phyloP scores from a whole-genome alignment of 2,797 vertebrate species.

The Artibeus lituratus region DNA sequence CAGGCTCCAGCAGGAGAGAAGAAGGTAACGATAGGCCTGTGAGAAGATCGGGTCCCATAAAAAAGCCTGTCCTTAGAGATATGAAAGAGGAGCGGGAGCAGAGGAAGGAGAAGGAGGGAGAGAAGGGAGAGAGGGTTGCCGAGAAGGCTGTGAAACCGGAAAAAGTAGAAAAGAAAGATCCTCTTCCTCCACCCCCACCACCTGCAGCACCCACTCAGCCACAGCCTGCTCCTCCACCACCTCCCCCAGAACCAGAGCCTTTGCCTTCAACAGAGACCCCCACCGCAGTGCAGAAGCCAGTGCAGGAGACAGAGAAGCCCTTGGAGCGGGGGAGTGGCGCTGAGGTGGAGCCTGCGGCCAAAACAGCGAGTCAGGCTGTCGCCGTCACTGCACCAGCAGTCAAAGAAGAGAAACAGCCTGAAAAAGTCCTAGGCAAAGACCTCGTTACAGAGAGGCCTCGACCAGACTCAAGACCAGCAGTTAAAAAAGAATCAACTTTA shows the following conservation, averaged over 20 bases:
- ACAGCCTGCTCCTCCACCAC: constrained; percentile 80
- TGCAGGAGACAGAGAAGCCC: constrained; percentile 68
- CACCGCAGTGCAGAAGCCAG: constrained; percentile 71
- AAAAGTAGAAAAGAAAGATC: constrained; percentile 88
- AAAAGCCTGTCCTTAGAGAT: constrained; percentile 96
- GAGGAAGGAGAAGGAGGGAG: constrained; percentile 94
- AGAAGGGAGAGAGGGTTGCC: constrained; percentile 72
- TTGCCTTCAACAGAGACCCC: constrained; percentile 20
- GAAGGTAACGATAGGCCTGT: constrained; percentile 92
- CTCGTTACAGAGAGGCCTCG: constrained; percentile 85
- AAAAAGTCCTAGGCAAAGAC: constrained; percentile 85
- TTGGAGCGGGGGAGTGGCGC: constrained; percentile 63
- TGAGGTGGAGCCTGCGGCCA: constrained; percentile 70
- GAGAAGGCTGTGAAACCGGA: constrained; percentile 81
- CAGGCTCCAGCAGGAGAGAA: constrained; percentile 89
- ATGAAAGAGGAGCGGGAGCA: constrained; percentile 99
- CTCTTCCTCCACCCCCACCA: constrained; percentile 54
- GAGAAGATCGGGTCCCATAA: constrained; percentile 96
- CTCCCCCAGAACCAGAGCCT: constrained; percentile 83
- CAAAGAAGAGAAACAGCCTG: constrained; percentile 90
- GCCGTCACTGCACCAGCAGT: neutral
- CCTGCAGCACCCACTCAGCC: constrained; percentile 23
- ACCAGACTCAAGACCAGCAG: constrained; percentile 86
- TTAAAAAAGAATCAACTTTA: constrained; percentile 88
- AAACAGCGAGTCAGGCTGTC: constrained; percentile 48